These are phyloP conservation scores for Callithrix jacchus DNA, from an alignment of 2,113 vertebrate species.

Conservation along the genomic window DNA sequence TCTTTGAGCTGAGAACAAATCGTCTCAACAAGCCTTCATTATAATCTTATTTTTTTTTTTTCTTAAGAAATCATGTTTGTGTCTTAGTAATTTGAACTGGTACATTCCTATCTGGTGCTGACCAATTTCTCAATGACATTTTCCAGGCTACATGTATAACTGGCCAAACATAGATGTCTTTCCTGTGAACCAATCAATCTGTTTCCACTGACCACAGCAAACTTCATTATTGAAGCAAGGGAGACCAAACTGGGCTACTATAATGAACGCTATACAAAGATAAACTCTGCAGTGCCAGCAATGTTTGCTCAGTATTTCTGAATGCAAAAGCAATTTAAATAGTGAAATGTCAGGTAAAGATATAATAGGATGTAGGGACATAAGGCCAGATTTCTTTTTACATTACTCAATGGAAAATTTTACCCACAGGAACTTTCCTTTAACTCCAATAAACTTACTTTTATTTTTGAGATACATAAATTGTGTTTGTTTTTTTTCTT, in stretches of 20 bases:
- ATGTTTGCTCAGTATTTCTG: slow-evolving; percentile 51
- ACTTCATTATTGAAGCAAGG: slow-evolving; percentile 30
- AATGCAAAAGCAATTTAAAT: slow-evolving; percentile 49
- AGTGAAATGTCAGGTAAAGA: slow-evolving; percentile 52
- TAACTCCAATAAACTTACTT: background rate
- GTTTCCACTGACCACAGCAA: background rate
- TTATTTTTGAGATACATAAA: background rate
- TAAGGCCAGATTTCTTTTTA: background rate
- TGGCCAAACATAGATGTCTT: background rate
- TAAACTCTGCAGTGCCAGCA: slow-evolving; percentile 32
- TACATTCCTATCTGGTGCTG: background rate
- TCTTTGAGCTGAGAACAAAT: background rate
- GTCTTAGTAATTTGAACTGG: background rate
- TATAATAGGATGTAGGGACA: background rate
- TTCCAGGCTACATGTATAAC: background rate
- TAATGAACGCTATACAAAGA: background rate
- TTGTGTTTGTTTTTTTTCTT: background rate
- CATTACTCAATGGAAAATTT: background rate
- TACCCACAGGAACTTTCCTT: background rate
- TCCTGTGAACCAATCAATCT: slow-evolving; percentile 43
- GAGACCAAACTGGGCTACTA: background rate
- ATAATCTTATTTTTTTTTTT: background rate
- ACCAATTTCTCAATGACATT: slow-evolving; percentile 24
- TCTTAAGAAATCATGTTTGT: background rate
- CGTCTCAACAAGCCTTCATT: background rate